These are phyloP conservation scores for Acomys russatus DNA, from an alignment of 2,797 vertebrate genomes.

Conservation along the genomic window DNA sequence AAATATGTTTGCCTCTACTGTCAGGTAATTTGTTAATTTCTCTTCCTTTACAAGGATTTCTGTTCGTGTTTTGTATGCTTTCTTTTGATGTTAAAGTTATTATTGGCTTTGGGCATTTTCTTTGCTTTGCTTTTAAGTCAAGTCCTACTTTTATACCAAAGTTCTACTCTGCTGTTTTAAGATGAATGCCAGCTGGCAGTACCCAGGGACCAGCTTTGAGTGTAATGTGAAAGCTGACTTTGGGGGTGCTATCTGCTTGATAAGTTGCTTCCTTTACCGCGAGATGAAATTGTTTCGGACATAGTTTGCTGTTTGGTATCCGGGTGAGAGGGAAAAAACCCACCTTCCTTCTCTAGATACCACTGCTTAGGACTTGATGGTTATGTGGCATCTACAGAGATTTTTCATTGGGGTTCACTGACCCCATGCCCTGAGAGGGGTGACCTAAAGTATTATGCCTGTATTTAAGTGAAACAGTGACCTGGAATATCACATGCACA, in stretches of 20 bases:
- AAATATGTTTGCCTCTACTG: slow-evolving; percentile 69
- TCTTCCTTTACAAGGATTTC: slow-evolving; percentile 80
- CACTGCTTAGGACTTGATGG: background rate
- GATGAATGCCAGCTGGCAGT: slow-evolving; percentile 80
- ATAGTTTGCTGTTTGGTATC: slow-evolving; percentile 59
- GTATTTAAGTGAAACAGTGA: slow-evolving; percentile 14
- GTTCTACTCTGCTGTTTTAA: slow-evolving; percentile 80
- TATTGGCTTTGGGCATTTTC: slow-evolving; percentile 85
- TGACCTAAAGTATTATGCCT: background rate
- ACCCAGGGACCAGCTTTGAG: slow-evolving; percentile 56
- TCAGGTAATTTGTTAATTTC: slow-evolving; percentile 71
- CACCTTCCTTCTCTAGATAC: background rate
- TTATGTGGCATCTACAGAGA: background rate
- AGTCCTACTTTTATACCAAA: slow-evolving; percentile 83
- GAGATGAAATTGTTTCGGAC: slow-evolving; percentile 62
- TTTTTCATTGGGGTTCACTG: slow-evolving; percentile 13
- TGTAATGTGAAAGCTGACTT: slow-evolving; percentile 13
- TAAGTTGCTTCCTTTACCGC: slow-evolving; percentile 51
- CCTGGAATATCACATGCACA: background rate
- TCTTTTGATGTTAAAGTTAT: slow-evolving; percentile 76
- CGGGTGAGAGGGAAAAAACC: slow-evolving; percentile 29
- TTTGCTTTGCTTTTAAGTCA: slow-evolving; percentile 86
- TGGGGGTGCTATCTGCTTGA: slow-evolving; percentile 48
- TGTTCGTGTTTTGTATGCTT: slow-evolving; percentile 71
- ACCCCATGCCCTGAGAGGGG: background rate